Conservation (phyloP, 2,113 vertebrate genomes). For the Syngnathus scovelli region DNA sequence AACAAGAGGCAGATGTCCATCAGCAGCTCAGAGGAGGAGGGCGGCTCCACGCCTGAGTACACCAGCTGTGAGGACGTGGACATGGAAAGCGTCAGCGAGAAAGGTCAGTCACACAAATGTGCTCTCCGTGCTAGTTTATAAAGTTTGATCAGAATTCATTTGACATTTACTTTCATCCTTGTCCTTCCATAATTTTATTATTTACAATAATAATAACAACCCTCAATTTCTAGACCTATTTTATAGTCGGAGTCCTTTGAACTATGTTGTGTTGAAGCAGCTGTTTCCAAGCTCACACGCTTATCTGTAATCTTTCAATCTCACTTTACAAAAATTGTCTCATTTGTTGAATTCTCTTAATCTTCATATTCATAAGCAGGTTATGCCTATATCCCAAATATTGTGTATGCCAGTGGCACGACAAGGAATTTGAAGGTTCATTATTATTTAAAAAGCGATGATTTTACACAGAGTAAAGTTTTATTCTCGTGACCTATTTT, state of each 20-base stretch:
- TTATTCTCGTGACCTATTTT: not conserved
- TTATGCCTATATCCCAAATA: not conserved
- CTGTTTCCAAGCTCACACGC: not conserved
- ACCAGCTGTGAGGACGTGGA: conserved; percentile 99
- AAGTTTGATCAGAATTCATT: conserved; percentile 6
- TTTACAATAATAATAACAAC: not conserved
- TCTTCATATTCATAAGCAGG: not conserved
- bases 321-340: not conserved
- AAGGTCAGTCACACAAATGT: conserved; percentile 77
- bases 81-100: conserved; percentile 97
- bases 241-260: not conserved
- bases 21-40: conserved; percentile 99
- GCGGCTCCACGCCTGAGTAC: conserved; percentile 96
- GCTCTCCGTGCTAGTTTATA: conserved; percentile 19
- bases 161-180: not conserved
- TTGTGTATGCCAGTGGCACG: not conserved
- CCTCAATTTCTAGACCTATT: not conserved
- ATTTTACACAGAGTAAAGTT: not conserved
- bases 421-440: not conserved
- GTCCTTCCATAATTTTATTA: not conserved
- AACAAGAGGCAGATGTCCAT: conserved; percentile 98
- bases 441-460: not conserved
- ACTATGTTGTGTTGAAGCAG: not conserved
- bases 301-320: not conserved
- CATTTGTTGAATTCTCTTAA: not conserved